phyloP scores from a whole-genome alignment of 2,113 vertebrate species.

The Meriones unguiculatus region DNA sequence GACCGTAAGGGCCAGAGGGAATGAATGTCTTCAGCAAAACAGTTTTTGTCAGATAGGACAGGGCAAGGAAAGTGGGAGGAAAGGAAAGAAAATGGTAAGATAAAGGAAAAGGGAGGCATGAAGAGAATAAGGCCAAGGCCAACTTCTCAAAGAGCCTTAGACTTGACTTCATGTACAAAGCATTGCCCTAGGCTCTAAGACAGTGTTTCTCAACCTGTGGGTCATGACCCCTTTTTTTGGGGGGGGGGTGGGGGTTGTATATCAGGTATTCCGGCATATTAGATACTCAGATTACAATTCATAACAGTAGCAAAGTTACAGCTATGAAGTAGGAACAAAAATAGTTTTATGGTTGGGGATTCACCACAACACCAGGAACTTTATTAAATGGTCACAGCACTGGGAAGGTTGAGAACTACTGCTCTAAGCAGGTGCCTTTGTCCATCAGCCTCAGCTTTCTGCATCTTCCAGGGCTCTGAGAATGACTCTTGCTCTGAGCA shows the following conservation, averaged over 20 bases:
- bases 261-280: neutral
- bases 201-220: neutral
- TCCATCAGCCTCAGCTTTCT: rapidly evolving
- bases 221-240: neutral
- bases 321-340: neutral
- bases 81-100: neutral
- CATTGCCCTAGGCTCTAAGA: rapidly evolving
- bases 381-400: neutral
- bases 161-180: too few species aligned
- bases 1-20: neutral
- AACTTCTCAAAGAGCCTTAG: neutral
- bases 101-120: neutral
- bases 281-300: neutral
- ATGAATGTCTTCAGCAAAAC: neutral
- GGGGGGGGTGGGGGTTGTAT: neutral
- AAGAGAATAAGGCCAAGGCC: neutral
- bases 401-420: neutral
- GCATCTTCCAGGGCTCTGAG: neutral
- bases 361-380: neutral
- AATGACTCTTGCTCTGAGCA: too few species aligned
- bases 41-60: neutral
- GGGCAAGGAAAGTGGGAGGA: neutral
- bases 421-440: neutral
- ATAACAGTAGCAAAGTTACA: neutral
- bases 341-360: neutral